Evolutionary conservation across 1,140 invertebrate genomes (phyloP), one percentile per base, ranked within the genome.

Genomic region (Arctopsyche grandis): DNA sequence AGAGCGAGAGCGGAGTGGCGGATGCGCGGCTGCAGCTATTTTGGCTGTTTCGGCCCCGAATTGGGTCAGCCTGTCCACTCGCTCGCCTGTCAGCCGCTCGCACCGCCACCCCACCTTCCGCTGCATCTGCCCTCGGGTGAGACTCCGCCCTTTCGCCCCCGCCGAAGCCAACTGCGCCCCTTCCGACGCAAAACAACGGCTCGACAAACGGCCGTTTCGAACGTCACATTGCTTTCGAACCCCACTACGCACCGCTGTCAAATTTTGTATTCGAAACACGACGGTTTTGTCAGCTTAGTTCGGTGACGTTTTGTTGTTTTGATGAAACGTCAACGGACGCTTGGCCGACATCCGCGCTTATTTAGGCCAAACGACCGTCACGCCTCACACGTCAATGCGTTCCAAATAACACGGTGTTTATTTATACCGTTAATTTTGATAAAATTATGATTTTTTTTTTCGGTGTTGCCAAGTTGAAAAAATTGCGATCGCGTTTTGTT

Each of bases 271-370:
- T 63, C 58, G 58, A n/a, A n/a, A n/a, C 21, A 22, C 19, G 4
- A 16, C 19, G 12, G 52, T n/a, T 16, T 16, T 16, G 52, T 58
- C 52, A 58, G 16, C 9, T 58, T 16, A 5, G 7, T 16, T 1
- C 12, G 21, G 58, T 63, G 58, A 63, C 58, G 58, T 63, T 63
- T 63, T 22, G 12, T 63, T 63, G 58, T 63, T 63, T 63, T 63
- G 58, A 19, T 63, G 16, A 22, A 63, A 63, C 58, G 58, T 63
- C 58, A 63, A 24, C 12, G 9, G 58, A 22, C 9, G 9, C 4
- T 22, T 63, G 58, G 58, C 21, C 58, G 58, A 9, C 19, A 16
- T 5, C 9, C 16, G 16, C 9, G 44, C 44, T 5, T n/a, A n/a
- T n/a, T n/a, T n/a, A n/a, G n/a, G n/a, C n/a, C n/a, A n/a, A n/a